phyloP scores from a whole-genome alignment of 2,888 invertebrate genomes.

The Ectemnius continuus region DNA sequence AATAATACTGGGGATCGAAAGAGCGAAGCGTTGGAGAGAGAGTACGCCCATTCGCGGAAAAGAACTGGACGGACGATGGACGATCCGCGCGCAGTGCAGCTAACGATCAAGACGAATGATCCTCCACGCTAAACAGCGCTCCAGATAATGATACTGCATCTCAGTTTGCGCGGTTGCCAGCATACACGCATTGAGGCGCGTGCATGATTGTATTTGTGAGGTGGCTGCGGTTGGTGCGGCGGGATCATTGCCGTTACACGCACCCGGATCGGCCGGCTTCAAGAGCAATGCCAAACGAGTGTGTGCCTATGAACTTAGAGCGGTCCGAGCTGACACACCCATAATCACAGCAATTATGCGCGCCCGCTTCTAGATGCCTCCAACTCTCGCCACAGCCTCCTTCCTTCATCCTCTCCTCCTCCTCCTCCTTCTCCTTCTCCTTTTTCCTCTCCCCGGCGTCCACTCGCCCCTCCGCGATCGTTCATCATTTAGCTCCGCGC shows the following conservation, averaged over 20 bases:
- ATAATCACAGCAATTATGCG: constrained; percentile 67
- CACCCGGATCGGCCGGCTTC: constrained; percentile 59
- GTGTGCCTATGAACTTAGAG: constrained; percentile 53
- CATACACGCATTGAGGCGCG: neutral
- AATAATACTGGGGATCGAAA: no score
- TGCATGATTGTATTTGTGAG: neutral
- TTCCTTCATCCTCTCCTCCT: constrained; percentile 32
- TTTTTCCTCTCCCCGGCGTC: neutral
- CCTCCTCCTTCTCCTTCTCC: neutral
- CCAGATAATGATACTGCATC: constrained; percentile 65
- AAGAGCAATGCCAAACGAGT: constrained; percentile 32
- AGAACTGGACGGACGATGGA: constrained; percentile 30
- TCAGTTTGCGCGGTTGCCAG: constrained; percentile 61
- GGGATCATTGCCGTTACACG: constrained; percentile 55
- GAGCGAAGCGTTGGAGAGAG: no score
- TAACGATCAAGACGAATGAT: constrained; percentile 58
- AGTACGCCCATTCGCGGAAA: no score
- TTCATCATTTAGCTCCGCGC: constrained; percentile 55
- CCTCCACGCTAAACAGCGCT: constrained; percentile 60
- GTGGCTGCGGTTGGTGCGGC: constrained; percentile 22
- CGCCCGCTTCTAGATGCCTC: constrained; percentile 35
- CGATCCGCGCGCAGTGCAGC: constrained; percentile 21
- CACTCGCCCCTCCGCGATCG: neutral
- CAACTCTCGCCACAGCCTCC: constrained; percentile 45
- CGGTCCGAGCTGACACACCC: constrained; percentile 63